Conservation (phyloP, 2,797 vertebrate species). For the Sebastolobus altivelis region DNA sequence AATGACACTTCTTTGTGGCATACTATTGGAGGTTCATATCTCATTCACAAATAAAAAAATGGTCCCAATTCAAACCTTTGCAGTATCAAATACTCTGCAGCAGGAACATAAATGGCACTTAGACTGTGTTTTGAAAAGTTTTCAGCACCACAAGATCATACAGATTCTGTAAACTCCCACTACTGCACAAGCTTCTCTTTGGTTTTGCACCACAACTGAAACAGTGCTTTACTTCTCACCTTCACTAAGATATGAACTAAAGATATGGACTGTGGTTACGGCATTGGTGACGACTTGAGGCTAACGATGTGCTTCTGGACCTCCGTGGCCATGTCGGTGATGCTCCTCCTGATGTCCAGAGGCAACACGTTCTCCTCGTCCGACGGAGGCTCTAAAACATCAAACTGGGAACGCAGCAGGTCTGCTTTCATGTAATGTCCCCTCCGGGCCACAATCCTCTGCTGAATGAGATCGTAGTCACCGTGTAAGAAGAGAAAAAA, state of each 20-base stretch:
- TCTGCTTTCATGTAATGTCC: slow-evolving; percentile 91
- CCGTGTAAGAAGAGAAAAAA: slow-evolving; percentile 89
- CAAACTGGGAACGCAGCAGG: slow-evolving; percentile 90
- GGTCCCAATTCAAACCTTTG: background rate
- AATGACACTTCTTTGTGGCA: background rate
- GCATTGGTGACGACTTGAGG: background rate
- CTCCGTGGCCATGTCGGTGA: slow-evolving; percentile 81
- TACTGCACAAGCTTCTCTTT: background rate
- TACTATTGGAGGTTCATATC: background rate
- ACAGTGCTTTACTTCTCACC: background rate
- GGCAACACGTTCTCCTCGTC: slow-evolving; percentile 86
- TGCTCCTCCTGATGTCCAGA: slow-evolving; percentile 82
- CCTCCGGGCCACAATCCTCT: slow-evolving; percentile 83
- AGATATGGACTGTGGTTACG: background rate
- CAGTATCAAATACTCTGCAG: background rate
- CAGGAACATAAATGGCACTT: background rate
- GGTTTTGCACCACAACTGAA: background rate
- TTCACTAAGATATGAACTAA: background rate
- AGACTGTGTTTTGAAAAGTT: background rate
- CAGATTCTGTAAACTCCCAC: background rate
- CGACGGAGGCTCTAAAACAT: slow-evolving; percentile 87
- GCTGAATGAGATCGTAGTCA: slow-evolving; percentile 84
- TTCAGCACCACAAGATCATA: background rate
- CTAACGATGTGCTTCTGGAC: slow-evolving; percentile 73
- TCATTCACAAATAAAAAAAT: background rate